Percentiles rank a stretch among this genome's conserved stretches.
Conservation (phyloP, 1,140 invertebrate genomes). For the Psix sp. region DNA sequence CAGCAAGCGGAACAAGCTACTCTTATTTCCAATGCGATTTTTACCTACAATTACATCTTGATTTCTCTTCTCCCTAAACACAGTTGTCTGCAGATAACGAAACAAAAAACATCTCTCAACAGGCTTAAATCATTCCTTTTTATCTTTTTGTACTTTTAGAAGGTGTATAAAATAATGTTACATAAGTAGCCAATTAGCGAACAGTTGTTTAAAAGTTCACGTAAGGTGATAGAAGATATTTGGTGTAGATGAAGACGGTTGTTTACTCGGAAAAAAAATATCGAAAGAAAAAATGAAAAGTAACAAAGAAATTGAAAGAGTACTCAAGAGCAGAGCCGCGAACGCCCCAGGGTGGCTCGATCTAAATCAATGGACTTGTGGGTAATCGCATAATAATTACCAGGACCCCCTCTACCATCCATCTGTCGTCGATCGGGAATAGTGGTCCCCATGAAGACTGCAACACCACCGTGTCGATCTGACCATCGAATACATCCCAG, state of each 20-base stretch:
- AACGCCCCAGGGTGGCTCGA: constrained; percentile 68
- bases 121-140: too few species aligned
- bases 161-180: too few species aligned
- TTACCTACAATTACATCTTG: constrained; percentile 35
- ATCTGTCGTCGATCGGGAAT: constrained; percentile 72
- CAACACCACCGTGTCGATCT: constrained; percentile 61
- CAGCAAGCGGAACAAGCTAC: constrained; percentile 32
- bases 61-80: constrained; percentile 10
- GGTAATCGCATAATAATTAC: constrained; percentile 78
- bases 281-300: constrained; percentile 25
- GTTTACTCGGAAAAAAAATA: too few species aligned
- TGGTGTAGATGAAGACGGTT: too few species aligned
- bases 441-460: constrained; percentile 60
- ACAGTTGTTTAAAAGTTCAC: too few species aligned
- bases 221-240: too few species aligned
- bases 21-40: constrained; percentile 44
- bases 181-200: too few species aligned
- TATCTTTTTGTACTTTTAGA: too few species aligned
- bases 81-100: background rate
- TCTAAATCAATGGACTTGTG: constrained; percentile 77
- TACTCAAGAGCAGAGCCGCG: constrained; percentile 22
- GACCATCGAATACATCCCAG: constrained; percentile 66
- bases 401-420: constrained; percentile 70
- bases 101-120: too few species aligned
- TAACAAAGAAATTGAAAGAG: constrained; percentile 40